Conservation (phyloP, 1,140 invertebrate species). For the Bombus huntii region DNA sequence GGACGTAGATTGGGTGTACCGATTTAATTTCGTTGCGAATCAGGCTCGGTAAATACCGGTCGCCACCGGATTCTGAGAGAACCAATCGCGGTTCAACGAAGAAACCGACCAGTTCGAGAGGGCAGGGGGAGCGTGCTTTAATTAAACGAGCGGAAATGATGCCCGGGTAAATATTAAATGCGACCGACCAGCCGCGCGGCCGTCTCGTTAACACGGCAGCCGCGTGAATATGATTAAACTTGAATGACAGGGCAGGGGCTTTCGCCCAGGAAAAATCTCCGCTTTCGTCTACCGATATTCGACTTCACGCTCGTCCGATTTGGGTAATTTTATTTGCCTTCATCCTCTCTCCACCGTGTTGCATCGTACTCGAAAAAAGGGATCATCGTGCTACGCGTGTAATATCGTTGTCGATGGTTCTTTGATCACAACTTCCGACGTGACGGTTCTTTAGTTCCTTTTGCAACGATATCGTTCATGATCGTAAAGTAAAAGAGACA, state of each 20-base stretch:
- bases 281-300: neutral
- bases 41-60: slow-evolving; percentile 62
- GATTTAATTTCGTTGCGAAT: slow-evolving; percentile 68
- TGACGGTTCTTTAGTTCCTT: neutral
- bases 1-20: slow-evolving; percentile 59
- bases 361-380: neutral
- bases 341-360: neutral
- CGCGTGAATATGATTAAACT: slow-evolving; percentile 67
- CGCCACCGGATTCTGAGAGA: slow-evolving; percentile 46
- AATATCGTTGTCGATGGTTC: neutral
- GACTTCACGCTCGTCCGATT: slow-evolving; percentile 5
- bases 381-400: slow-evolving; percentile 1
- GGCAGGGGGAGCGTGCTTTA: slow-evolving; percentile 41
- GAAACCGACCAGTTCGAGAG: slow-evolving; percentile 34
- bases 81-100: slow-evolving; percentile 58
- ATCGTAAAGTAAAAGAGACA: neutral
- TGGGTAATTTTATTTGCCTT: neutral
- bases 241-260: slow-evolving; percentile 43
- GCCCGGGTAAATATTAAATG: slow-evolving; percentile 66
- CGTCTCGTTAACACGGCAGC: slow-evolving; percentile 62
- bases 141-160: slow-evolving; percentile 69
- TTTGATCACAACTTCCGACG: neutral
- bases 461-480: neutral
- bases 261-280: neutral
- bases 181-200: slow-evolving; percentile 45